Evolutionary conservation across 2,888 invertebrate species (phyloP).

Genomic region (Andrena bicolor): DNA sequence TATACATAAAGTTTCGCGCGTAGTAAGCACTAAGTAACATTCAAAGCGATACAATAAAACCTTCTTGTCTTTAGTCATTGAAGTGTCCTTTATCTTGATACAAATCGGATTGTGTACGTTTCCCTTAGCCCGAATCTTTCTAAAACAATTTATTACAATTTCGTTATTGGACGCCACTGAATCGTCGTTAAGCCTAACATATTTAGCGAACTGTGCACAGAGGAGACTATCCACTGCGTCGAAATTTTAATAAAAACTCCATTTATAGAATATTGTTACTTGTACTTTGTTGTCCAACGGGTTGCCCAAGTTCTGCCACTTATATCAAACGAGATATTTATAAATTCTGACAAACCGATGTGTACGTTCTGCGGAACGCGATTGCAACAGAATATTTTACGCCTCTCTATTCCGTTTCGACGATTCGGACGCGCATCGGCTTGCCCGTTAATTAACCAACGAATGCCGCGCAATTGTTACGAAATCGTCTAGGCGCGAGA

Average conservation of each 20-base stretch:
- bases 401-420: not conserved
- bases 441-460: not conserved
- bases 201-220: not conserved
- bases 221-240: not conserved
- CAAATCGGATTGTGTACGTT: slow-evolving; percentile 43
- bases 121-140: slow-evolving; percentile 50
- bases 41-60: slow-evolving; percentile 63
- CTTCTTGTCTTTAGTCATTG: slow-evolving; percentile 80
- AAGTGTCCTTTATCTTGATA: slow-evolving; percentile 65
- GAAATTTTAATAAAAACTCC: not conserved
- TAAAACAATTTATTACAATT: slow-evolving; percentile 58
- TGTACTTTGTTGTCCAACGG: not conserved
- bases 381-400: slow-evolving; percentile 48
- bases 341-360: slow-evolving; percentile 45
- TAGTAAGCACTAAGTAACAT: slow-evolving; percentile 44
- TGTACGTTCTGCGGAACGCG: slow-evolving; percentile 9
- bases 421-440: not conserved
- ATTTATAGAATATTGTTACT: not conserved
- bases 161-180: slow-evolving; percentile 9
- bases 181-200: not conserved
- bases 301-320: slow-evolving; percentile 1
- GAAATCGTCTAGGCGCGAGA: not conserved
- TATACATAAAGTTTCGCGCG: slow-evolving; percentile 31
- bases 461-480: slow-evolving; percentile 1
- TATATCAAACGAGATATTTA: slow-evolving; percentile 43